Evolutionary conservation across 2,797 vertebrate species (phyloP), one percentile per base, ranked within the genome.

Genomic region (Nannoperca obscura): DNA sequence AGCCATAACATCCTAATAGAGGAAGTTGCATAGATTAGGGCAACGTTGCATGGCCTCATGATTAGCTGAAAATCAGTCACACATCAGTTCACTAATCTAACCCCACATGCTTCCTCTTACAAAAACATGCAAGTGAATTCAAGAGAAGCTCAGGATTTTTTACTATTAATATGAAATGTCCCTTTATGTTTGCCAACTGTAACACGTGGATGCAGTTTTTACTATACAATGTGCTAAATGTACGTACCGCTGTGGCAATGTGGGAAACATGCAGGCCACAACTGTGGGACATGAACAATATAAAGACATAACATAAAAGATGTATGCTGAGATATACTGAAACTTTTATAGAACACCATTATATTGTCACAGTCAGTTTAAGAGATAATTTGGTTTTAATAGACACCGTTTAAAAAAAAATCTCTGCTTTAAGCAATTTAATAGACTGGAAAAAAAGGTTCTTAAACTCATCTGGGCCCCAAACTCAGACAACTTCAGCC

Each of bases 401-500:
- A 65, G 42, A 72, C 53, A 67, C 1, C 0, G 14, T 53, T 78
- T 62, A 3, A 70, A 9, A 68, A 9, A 68, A 34, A 54, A 53
- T 63, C 12, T 32, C 54, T 59, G 46, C 10, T 71, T 61, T 27
- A 62, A 65, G 14, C 7, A 20, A 63, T 80, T 62, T 17, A 46
- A 64, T 15, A 53, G 38, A 44, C 22, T 60, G 38, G 22, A 17
- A 55, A 47, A 66, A 38, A 17, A n/a, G 19, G 36, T 47, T 58
- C 15, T 47, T 49, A 38, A 13, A 50, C 38, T 59, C 46, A 58
- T 53, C 19, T 40, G n/a, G 12, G 4, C 19, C 22, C 7, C 42
- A 74, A 52, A 61, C 59, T 11, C 24, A 76, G 44, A 49, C 36
- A 19, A 76, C 55, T 71, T 74, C 65, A 74, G 55, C 20, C 8